A percentile compares a stretch with the other conserved stretches of the same genome.
phyloP scores from a whole-genome alignment of 2,797 vertebrate genomes.

The Girardinus metallicus region DNA sequence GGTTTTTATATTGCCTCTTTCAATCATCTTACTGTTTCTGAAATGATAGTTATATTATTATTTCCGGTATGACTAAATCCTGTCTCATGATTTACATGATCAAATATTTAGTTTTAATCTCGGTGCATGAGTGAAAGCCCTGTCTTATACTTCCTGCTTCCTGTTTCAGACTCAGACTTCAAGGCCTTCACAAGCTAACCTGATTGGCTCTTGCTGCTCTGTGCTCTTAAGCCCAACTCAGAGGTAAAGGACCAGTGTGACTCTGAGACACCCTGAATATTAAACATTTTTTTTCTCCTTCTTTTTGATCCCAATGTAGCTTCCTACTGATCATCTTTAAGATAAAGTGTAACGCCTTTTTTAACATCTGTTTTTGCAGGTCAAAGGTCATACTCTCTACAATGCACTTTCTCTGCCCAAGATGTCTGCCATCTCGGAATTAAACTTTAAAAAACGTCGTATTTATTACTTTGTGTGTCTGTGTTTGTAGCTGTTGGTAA shows the following conservation, averaged over 20 bases:
- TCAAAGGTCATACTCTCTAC: slow-evolving; percentile 63
- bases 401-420: slow-evolving; percentile 68
- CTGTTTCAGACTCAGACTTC: slow-evolving; percentile 87
- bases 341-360: slow-evolving; percentile 46
- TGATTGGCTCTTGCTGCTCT: slow-evolving; percentile 74
- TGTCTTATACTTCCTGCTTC: slow-evolving; percentile 76
- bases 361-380: slow-evolving; percentile 74
- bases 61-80: background rate
- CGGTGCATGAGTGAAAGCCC: background rate
- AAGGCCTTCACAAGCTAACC: slow-evolving; percentile 85
- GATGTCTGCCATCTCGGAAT: slow-evolving; percentile 70
- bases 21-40: background rate
- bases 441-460: slow-evolving; percentile 63
- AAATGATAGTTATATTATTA: background rate
- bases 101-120: background rate
- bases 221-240: slow-evolving; percentile 48
- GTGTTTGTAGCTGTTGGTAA: slow-evolving; percentile 35
- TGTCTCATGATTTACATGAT: background rate
- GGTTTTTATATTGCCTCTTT: background rate
- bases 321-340: slow-evolving; percentile 12
- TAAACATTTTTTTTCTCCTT: slow-evolving; percentile 10
- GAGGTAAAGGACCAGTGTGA: slow-evolving; percentile 77
- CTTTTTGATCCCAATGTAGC: slow-evolving; percentile 12
- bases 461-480: slow-evolving; percentile 44
- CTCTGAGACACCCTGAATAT: slow-evolving; percentile 28